Percentiles rank a stretch among this genome's conserved stretches.
Evolutionary conservation across 2,797 vertebrate genomes (phyloP).

Genomic region (Pseudocheirus occidentalis): DNA sequence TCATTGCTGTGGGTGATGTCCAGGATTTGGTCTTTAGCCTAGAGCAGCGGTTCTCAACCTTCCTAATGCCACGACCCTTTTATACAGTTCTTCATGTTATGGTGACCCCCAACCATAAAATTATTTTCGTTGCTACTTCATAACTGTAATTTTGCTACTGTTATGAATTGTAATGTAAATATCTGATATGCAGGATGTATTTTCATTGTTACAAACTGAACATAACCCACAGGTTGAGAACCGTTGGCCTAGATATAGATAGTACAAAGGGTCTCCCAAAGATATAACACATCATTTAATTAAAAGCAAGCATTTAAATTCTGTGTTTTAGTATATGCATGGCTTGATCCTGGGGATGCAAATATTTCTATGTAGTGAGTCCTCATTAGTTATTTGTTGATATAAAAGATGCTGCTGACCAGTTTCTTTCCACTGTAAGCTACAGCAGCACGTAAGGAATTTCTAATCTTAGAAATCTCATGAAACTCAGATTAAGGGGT

Average conservation of each 20-base stretch:
- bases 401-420: not conserved
- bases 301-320: not conserved
- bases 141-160: too few relatives aligned
- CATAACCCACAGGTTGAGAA: too few relatives aligned
- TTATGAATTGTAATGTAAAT: too few relatives aligned
- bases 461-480: too few relatives aligned
- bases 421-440: not conserved
- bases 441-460: not conserved
- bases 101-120: too few relatives aligned
- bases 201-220: too few relatives aligned
- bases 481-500: not conserved
- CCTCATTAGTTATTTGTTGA: not conserved
- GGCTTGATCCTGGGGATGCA: not conserved
- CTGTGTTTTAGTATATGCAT: not conserved
- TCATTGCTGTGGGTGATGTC: not conserved
- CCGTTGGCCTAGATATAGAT: not conserved
- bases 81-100: too few relatives aligned
- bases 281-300: not conserved
- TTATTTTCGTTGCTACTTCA: too few relatives aligned
- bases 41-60: too few relatives aligned
- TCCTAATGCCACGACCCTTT: too few relatives aligned
- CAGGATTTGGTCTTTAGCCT: not conserved
- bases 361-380: not conserved
- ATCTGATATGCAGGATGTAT: too few relatives aligned
- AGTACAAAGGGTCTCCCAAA: not conserved